These are phyloP conservation scores for Leucophenga varia DNA, from an alignment of 1,140 invertebrate species.

Conservation along the genomic window DNA sequence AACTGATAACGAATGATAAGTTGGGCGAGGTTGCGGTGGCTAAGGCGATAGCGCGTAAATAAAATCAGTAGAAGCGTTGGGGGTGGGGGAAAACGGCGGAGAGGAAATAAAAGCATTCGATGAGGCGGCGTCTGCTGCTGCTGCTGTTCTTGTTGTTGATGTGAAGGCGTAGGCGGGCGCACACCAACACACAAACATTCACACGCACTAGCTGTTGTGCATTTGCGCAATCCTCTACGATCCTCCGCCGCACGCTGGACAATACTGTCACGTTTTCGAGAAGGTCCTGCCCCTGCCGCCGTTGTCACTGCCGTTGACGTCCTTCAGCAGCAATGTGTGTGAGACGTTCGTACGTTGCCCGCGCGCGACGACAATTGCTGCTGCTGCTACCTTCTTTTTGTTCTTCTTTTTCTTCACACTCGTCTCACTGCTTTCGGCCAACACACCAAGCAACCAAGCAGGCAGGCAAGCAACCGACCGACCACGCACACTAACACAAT, in stretches of 20 bases:
- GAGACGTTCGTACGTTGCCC: constrained; percentile 35
- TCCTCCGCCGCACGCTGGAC: constrained; percentile 17
- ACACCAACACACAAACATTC: constrained; percentile 8
- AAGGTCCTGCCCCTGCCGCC: constrained; percentile 14
- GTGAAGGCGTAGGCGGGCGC: constrained; percentile 21
- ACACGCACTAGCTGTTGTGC: constrained; percentile 23
- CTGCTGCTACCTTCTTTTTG: constrained; percentile 17
- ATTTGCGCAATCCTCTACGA: constrained; percentile 26
- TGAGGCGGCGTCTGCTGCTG: constrained; percentile 2
- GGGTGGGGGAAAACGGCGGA: constrained; percentile 3
- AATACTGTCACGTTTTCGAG: constrained; percentile 10
- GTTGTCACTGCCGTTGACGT: constrained; percentile 28
- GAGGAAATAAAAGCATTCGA: constrained; percentile 24
- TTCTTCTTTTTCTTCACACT: constrained; percentile 19
- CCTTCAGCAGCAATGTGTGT: constrained; percentile 23
- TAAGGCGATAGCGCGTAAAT: constrained; percentile 10
- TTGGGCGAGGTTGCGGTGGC: constrained; percentile 7
- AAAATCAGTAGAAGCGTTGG: constrained; percentile 5
- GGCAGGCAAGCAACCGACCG: constrained; percentile 30
- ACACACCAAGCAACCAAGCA: constrained; percentile 19
- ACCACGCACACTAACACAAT: constrained; percentile 33
- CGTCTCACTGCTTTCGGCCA: constrained; percentile 36
- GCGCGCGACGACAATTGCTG: constrained; percentile 19
- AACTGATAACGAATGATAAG: constrained; percentile 14
- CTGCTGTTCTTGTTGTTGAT: constrained; percentile 5